phyloP scores from a whole-genome alignment of 2,888 invertebrate genomes.

The Dendrolimus houi region DNA sequence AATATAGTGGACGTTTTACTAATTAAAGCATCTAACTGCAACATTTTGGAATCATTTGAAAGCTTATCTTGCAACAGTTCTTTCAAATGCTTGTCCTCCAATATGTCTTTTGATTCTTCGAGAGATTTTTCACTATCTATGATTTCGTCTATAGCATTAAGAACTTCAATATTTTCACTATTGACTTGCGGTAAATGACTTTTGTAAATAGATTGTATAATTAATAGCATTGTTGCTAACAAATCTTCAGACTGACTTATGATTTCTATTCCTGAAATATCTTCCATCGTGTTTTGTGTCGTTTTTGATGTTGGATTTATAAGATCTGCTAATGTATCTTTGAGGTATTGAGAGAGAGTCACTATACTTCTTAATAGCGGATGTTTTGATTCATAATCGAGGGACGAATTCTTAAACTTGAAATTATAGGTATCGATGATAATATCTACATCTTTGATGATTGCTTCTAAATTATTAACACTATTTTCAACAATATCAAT shows the following conservation, averaged over 20 bases:
- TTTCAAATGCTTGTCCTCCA: constrained; percentile 81
- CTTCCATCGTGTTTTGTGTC: constrained; percentile 26
- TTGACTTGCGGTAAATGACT: constrained; percentile 46
- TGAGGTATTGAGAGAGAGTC: constrained; percentile 37
- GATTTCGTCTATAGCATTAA: constrained; percentile 51
- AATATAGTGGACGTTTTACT: constrained; percentile 54
- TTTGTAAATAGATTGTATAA: constrained; percentile 55
- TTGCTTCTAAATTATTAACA: constrained; percentile 32
- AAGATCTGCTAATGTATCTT: constrained; percentile 28
- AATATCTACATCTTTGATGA: constrained; percentile 31
- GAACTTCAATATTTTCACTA: constrained; percentile 38
- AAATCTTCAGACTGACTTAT: constrained; percentile 49
- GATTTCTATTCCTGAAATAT: constrained; percentile 20
- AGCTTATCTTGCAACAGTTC: constrained; percentile 79
- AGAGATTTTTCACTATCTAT: constrained; percentile 44
- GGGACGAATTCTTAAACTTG: constrained; percentile 29
- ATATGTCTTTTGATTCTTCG: constrained; percentile 64
- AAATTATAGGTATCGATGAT: constrained; percentile 46
- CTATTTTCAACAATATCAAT: constrained; percentile 47
- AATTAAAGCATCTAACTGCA: constrained; percentile 73
- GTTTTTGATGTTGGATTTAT: constrained; percentile 24
- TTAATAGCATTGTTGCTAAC: constrained; percentile 45
- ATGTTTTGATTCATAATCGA: constrained; percentile 33
- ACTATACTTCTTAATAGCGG: constrained; percentile 45
- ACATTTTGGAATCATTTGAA: constrained; percentile 72